Evolutionary conservation across 2,888 invertebrate genomes (phyloP).

Genomic region (Drosophila sordidula): DNA sequence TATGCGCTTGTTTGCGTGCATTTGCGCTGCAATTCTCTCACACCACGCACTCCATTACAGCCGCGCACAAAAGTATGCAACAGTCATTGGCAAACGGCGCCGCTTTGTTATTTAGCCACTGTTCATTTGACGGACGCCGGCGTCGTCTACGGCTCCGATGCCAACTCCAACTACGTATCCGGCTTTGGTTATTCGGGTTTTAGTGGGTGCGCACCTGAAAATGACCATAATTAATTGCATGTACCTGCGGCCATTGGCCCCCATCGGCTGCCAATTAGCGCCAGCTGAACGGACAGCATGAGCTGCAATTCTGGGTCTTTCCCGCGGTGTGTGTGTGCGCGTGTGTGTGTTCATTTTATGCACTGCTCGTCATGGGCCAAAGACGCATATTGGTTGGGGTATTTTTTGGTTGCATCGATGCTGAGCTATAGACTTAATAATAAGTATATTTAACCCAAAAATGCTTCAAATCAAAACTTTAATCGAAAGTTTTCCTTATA

Average conservation of each 20-base stretch:
- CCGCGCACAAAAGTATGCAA: constrained; percentile 64
- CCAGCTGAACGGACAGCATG: constrained; percentile 26
- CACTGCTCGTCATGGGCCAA: background rate
- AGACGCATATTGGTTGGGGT: background rate
- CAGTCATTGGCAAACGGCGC: constrained; percentile 58
- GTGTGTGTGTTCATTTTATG: background rate
- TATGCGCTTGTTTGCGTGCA: constrained; percentile 73
- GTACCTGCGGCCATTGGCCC: constrained; percentile 59
- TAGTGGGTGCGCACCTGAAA: constrained; percentile 65
- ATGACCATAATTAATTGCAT: constrained; percentile 80
- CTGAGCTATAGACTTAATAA: too few relatives aligned
- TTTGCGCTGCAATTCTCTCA: constrained; percentile 46
- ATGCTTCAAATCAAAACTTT: too few relatives aligned
- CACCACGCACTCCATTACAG: constrained; percentile 45
- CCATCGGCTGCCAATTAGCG: constrained; percentile 66
- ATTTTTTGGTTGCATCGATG: too few relatives aligned
- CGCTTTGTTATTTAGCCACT: constrained; percentile 67
- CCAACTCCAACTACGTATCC: constrained; percentile 4
- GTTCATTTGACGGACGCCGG: constrained; percentile 41
- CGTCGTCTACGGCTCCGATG: constrained; percentile 12
- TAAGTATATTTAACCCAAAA: too few relatives aligned
- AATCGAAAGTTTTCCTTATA: too few relatives aligned
- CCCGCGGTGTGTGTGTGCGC: background rate
- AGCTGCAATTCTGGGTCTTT: constrained; percentile 12
- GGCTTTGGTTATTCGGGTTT: constrained; percentile 10